These are phyloP conservation scores for Amiota minor DNA, from an alignment of 2,888 invertebrate species.

Conservation along the genomic window DNA sequence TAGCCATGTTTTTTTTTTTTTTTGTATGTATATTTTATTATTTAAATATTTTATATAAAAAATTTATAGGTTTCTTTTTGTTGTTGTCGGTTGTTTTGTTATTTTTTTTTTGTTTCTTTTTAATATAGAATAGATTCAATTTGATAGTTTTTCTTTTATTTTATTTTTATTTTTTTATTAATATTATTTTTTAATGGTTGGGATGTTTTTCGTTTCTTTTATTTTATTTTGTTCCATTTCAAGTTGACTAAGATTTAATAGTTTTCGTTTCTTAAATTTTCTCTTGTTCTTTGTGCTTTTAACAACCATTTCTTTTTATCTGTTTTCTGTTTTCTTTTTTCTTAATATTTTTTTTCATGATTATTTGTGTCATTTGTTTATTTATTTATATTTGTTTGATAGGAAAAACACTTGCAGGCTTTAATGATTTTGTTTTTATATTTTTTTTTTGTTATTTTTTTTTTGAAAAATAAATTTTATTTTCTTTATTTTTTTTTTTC, in stretches of 20 bases:
- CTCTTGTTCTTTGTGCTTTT: constrained; percentile 28
- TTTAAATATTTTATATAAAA: constrained; percentile 23
- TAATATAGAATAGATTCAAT: constrained; percentile 21
- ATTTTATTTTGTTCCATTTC: constrained; percentile 16
- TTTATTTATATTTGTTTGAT: constrained; percentile 19
- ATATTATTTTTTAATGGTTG: constrained; percentile 36
- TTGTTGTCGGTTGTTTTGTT: constrained; percentile 29
- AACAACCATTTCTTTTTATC: constrained; percentile 30
- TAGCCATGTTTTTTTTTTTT: constrained; percentile 70
- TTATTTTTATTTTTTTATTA: constrained; percentile 24
- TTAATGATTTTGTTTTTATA: background rate
- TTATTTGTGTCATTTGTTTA: constrained; percentile 27
- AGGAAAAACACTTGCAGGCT: constrained; percentile 31
- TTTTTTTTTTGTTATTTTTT: background rate
- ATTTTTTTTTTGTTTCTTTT: constrained; percentile 32
- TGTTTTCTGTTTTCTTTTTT: background rate
- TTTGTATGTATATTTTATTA: constrained; percentile 35
- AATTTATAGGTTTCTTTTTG: constrained; percentile 31
- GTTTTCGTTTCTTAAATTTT: constrained; percentile 37
- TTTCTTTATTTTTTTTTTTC: constrained; percentile 4
- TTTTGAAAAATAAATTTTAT: constrained; percentile 8
- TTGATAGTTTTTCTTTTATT: constrained; percentile 26
- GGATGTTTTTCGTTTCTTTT: constrained; percentile 26
- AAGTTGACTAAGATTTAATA: no score
- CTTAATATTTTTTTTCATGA: constrained; percentile 26